Evolutionary conservation across 2,888 invertebrate species (phyloP).

Genomic region (Aphodius sticticus): DNA sequence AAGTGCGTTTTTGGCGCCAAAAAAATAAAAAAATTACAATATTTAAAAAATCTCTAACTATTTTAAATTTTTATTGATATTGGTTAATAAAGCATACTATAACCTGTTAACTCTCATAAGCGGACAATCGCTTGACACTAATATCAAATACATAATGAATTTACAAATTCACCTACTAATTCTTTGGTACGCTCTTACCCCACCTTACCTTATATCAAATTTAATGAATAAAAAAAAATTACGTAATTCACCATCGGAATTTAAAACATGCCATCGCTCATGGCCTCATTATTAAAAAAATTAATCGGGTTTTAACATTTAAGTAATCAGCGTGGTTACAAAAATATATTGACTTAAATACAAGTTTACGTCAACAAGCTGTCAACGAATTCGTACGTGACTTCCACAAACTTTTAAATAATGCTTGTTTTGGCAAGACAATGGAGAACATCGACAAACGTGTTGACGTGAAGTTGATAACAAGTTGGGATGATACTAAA

Average conservation of each 20-base stretch:
- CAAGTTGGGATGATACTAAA: slow-evolving; percentile 42
- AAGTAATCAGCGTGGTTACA: slow-evolving; percentile 46
- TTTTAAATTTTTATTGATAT: slow-evolving; percentile 7
- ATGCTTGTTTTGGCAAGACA: no score
- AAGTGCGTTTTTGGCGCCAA: slow-evolving; percentile 6
- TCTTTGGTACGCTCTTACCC: slow-evolving; percentile 20
- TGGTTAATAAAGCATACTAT: slow-evolving; percentile 15
- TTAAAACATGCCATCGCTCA: slow-evolving; percentile 22
- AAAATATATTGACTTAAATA: slow-evolving; percentile 52
- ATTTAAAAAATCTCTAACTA: no score
- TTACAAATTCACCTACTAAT: slow-evolving; percentile 17
- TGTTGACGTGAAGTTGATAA: slow-evolving; percentile 35
- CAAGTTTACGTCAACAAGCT: slow-evolving; percentile 57
- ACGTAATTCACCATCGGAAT: slow-evolving; percentile 43
- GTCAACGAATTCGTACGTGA: no score
- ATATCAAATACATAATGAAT: neutral
- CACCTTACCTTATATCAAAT: slow-evolving; percentile 32
- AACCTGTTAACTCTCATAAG: slow-evolving; percentile 11
- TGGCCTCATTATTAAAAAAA: no score
- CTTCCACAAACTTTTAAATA: no score
- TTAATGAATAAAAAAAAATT: slow-evolving; percentile 42
- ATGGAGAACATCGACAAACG: no score
- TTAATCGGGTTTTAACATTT: no score
- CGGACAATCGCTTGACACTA: neutral
- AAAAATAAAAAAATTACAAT: neutral